phyloP scores from a whole-genome alignment of 2,888 invertebrate species.

The Neelides folsomi region DNA sequence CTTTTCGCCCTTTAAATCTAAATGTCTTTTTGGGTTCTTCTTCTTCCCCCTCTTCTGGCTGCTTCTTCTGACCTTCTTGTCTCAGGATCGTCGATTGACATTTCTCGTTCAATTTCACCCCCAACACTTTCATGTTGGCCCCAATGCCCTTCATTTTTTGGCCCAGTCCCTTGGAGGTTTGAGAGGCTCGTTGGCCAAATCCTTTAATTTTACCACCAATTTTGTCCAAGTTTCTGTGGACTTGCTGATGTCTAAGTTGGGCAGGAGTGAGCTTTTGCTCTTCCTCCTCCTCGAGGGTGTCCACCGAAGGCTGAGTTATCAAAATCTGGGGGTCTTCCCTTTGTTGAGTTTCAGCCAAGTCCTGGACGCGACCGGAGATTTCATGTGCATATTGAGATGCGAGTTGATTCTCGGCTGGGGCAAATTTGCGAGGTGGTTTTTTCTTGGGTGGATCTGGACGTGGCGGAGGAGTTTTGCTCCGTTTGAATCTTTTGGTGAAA shows the following conservation, averaged over 20 bases:
- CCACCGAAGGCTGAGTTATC: constrained; percentile 20
- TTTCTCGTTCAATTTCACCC: constrained; percentile 17
- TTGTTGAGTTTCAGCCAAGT: constrained; percentile 4
- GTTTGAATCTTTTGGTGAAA: constrained; percentile 36
- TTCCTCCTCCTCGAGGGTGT: constrained; percentile 11
- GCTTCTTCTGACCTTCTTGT: constrained; percentile 36
- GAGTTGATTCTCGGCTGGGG: constrained; percentile 11
- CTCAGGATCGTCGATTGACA: constrained; percentile 18
- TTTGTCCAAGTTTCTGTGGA: constrained; percentile 22
- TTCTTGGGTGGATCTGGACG: constrained; percentile 41
- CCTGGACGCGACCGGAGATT: constrained; percentile 9
- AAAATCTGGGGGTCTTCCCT: constrained; percentile 17
- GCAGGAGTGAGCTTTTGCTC: constrained; percentile 30
- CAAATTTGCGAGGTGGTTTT: background rate
- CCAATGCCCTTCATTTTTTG: constrained; percentile 20
- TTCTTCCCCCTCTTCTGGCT: constrained; percentile 27
- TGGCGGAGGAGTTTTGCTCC: constrained; percentile 43
- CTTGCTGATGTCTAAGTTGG: constrained; percentile 1
- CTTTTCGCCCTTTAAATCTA: constrained; percentile 8
- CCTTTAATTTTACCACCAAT: constrained; percentile 22
- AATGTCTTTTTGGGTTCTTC: constrained; percentile 23
- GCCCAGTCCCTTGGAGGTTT: constrained; percentile 20
- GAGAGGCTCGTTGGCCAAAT: constrained; percentile 20
- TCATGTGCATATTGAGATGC: constrained; percentile 17
- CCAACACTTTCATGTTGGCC: constrained; percentile 19